Percentiles rank a stretch among this genome's conserved stretches.
phyloP scores from a whole-genome alignment of 2,888 invertebrate genomes.

The Melolontha melolontha region DNA sequence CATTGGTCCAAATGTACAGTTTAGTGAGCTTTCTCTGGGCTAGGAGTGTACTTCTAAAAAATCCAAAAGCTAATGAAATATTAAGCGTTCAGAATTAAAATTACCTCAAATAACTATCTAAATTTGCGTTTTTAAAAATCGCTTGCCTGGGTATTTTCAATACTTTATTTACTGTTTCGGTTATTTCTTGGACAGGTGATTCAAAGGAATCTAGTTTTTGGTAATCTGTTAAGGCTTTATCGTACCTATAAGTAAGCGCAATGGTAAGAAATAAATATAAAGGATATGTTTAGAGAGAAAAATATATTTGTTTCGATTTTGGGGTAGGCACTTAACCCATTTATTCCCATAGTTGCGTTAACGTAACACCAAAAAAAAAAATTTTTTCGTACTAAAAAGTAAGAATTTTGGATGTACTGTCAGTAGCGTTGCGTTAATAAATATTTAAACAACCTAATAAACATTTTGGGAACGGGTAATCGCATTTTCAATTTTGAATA shows the following conservation, averaged over 20 bases:
- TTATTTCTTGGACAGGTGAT: background rate
- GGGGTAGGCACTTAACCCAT: too few species aligned
- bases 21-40: conserved; percentile 4
- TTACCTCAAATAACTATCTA: background rate
- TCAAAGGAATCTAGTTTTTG: background rate
- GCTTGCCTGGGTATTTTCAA: background rate
- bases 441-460: too few species aligned
- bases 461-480: too few species aligned
- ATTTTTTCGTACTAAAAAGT: too few species aligned
- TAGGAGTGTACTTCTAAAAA: background rate
- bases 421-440: too few species aligned
- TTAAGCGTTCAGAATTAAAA: background rate
- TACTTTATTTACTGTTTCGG: background rate
- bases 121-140: background rate
- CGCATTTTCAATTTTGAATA: too few species aligned
- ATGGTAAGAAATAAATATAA: background rate
- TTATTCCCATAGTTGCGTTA: too few species aligned
- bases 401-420: too few species aligned
- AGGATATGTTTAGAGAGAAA: too few species aligned
- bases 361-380: too few species aligned
- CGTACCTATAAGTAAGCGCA: background rate
- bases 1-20: conserved; percentile 13
- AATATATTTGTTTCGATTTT: too few species aligned
- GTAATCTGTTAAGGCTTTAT: background rate
- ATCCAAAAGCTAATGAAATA: background rate